These are phyloP conservation scores for Idaea dimidiata DNA, from an alignment of 2,888 invertebrate species.

Conservation along the genomic window DNA sequence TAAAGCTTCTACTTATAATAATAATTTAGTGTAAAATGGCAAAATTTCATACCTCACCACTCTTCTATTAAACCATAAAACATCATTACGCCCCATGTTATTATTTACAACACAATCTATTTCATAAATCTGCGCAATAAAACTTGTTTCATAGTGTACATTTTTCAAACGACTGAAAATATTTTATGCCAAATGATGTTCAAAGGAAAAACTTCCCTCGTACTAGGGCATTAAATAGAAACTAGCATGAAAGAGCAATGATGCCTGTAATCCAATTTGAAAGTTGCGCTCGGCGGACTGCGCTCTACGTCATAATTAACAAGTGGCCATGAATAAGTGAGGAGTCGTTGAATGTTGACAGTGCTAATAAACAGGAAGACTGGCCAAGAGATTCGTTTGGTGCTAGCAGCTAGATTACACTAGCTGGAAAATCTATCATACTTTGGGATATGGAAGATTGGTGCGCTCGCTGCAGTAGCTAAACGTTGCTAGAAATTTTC, in stretches of 20 bases:
- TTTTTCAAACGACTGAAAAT: slow-evolving; percentile 1
- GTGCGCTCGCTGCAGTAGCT: too few species aligned
- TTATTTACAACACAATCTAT: neutral
- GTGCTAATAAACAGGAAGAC: slow-evolving; percentile 21
- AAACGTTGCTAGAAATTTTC: too few species aligned
- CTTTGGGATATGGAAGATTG: neutral
- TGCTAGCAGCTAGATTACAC: neutral
- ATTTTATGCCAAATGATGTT: slow-evolving; percentile 2
- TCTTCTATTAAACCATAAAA: slow-evolving; percentile 18
- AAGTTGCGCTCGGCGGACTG: slow-evolving; percentile 51
- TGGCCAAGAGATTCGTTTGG: neutral
- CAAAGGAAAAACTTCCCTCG: neutral
- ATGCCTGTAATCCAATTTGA: slow-evolving; percentile 64
- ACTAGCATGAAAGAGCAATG: slow-evolving; percentile 42
- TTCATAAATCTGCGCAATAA: neutral
- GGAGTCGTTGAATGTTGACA: slow-evolving; percentile 37
- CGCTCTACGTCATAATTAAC: slow-evolving; percentile 61
- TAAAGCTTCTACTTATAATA: too few species aligned
- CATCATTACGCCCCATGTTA: neutral
- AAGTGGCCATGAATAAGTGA: slow-evolving; percentile 64
- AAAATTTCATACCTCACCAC: slow-evolving; percentile 2
- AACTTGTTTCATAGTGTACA: neutral
- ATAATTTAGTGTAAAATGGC: neutral
- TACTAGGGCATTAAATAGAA: slow-evolving; percentile 32
- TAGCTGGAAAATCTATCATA: neutral